Evolutionary conservation across 2,797 vertebrate species (phyloP), one percentile per base, ranked within the genome.

Genomic region (Oceanodroma leucorhoa): DNA sequence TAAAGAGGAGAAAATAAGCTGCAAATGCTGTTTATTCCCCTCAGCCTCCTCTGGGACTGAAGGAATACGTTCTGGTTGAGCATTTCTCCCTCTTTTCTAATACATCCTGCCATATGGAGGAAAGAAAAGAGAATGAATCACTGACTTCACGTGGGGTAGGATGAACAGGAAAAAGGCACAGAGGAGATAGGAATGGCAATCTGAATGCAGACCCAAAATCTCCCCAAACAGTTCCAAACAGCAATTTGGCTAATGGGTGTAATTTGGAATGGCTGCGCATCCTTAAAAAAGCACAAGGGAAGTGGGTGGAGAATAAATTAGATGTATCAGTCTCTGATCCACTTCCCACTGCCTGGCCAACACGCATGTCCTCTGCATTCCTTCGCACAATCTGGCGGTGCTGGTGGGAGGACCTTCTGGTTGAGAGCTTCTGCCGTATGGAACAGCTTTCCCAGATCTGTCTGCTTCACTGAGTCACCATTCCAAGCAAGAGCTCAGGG

Each of bases 401-500:
- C 27, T 90, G 43, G 83, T 91, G 62, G 88, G 90, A 95, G 77
- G 29, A 82, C 70, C 53, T 94, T 94, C 93, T 96, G 65, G 48
- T 65, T 2, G 6, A 71, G 46, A 87, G 34, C 22, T 84, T 94
- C 83, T 84, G 62, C 70, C 1, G 0, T 66, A 67, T 45, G 43
- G 20, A 82, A 5, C 46, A 89, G 46, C 30, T 90, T 93, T 78
- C 40, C 40, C 29, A 65, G 88, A 83, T 70, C 51, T 83, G 30
- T 73, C 67, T 67, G 36, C 54, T 71, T 87, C 38, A 76, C 32
- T 87, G 90, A 87, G 27, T 70, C 40, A 80, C 10, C 13, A 41
- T 79, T 87, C 88, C n/a, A 54, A 85, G 67, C 3, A 36, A 65
- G 50, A 71, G 10, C 40, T 62, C 26, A 26, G 29, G n/a, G n/a